Conservation (phyloP, 2,888 invertebrate species). For the Hartigia nigra region DNA sequence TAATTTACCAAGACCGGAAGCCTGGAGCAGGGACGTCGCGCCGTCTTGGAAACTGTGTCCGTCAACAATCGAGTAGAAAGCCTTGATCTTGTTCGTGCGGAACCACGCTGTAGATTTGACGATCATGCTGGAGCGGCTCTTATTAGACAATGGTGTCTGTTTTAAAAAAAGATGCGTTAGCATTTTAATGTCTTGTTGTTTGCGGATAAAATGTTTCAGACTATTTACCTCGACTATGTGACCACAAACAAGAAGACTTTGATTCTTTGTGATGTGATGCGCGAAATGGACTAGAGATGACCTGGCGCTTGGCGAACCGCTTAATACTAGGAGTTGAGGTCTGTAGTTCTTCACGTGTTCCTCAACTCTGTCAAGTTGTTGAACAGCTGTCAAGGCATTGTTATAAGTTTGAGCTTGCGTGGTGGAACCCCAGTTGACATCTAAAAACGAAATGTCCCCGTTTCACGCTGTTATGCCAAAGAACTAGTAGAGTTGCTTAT, state of each 20-base stretch:
- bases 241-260: conserved; percentile 93
- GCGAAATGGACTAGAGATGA: conserved; percentile 93
- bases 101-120: conserved; percentile 84
- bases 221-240: conserved; percentile 75
- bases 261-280: conserved; percentile 88
- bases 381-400: conserved; percentile 86
- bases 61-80: conserved; percentile 86
- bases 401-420: conserved; percentile 97
- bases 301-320: conserved; percentile 84
- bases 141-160: not conserved
- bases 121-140: conserved; percentile 75
- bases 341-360: conserved; percentile 99
- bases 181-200: not conserved
- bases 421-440: conserved; percentile 98
- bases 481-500: conserved; percentile 94
- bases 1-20: conserved; percentile 91
- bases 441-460: conserved; percentile 50
- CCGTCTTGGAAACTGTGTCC: conserved; percentile 81
- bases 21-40: conserved; percentile 85
- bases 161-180: not conserved
- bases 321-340: conserved; percentile 90
- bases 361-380: conserved; percentile 80
- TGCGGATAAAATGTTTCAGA: conserved; percentile 51
- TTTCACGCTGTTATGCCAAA: conserved; percentile 72
- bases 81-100: conserved; percentile 84